These are phyloP conservation scores for Drepana arcuata DNA, from an alignment of 1,140 invertebrate genomes.

Conservation along the genomic window DNA sequence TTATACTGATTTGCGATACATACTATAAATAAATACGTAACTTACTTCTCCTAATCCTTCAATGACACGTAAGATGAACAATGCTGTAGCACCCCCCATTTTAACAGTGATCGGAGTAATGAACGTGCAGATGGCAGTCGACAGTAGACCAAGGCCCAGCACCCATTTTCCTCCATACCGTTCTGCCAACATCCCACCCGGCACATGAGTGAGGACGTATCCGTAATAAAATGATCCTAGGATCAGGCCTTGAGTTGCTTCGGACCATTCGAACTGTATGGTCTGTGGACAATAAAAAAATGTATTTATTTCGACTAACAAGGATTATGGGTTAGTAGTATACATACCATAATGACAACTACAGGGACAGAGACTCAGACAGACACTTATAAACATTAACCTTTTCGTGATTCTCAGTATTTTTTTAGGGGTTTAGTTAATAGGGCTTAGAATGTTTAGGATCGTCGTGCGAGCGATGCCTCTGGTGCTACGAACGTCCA, in stretches of 20 bases:
- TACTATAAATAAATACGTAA: conserved; percentile 5
- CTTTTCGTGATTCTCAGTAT: no score
- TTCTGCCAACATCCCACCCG: conserved; percentile 75
- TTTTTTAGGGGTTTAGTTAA: no score
- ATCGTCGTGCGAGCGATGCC: no score
- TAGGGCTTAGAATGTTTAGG: no score
- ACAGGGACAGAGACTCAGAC: no score
- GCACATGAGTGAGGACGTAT: conserved; percentile 76
- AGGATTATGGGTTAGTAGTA: no score
- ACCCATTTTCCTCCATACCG: conserved; percentile 74
- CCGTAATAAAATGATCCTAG: conserved; percentile 76
- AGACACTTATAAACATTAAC: no score
- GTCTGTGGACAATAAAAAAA: conserved; percentile 21
- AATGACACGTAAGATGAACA: conserved; percentile 76
- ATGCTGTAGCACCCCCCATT: conserved; percentile 69
- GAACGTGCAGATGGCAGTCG: conserved; percentile 75
- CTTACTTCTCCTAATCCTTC: conserved; percentile 78
- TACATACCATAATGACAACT: no score
- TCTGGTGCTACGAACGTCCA: no score
- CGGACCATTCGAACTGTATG: conserved; percentile 73
- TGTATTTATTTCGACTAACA: no score
- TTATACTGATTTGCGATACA: no score
- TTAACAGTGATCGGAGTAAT: conserved; percentile 67
- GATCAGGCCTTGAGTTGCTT: conserved; percentile 73
- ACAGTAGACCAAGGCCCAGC: conserved; percentile 76